Conservation (phyloP, 2,888 invertebrate species). For the Melikaiella ostensackeni region DNA sequence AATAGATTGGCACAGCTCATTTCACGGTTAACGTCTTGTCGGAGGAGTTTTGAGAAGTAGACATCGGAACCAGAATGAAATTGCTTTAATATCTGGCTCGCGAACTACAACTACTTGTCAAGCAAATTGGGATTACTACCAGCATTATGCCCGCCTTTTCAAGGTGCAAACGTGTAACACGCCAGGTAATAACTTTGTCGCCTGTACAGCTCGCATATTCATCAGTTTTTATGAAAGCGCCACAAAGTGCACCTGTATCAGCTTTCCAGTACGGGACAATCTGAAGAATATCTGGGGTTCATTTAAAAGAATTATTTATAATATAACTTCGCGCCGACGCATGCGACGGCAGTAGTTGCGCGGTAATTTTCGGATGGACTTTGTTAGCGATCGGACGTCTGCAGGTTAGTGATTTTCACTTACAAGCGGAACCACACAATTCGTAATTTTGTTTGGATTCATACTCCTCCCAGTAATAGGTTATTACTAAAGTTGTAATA, state of each 20-base stretch:
- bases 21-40: neutral
- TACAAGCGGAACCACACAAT: too few species aligned
- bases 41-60: neutral
- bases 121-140: constrained; percentile 70
- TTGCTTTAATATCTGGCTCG: constrained; percentile 64
- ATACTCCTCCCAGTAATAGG: too few species aligned
- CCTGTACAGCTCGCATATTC: neutral
- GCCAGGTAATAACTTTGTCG: neutral
- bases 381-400: too few species aligned
- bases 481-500: too few species aligned
- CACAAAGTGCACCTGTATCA: neutral
- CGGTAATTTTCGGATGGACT: too few species aligned
- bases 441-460: too few species aligned
- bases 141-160: constrained; percentile 56
- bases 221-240: neutral
- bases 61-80: constrained; percentile 18
- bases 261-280: neutral
- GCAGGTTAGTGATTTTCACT: too few species aligned
- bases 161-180: neutral
- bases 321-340: too few species aligned
- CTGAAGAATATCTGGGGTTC: too few species aligned
- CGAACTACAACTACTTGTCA: constrained; percentile 70
- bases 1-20: neutral
- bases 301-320: too few species aligned
- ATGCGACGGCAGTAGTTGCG: too few species aligned